A percentile compares a stretch with the other conserved stretches of the same genome.
These are phyloP conservation scores for Pardosa pseudoannulata DNA, from an alignment of 2,888 invertebrate genomes.

Conservation along the genomic window DNA sequence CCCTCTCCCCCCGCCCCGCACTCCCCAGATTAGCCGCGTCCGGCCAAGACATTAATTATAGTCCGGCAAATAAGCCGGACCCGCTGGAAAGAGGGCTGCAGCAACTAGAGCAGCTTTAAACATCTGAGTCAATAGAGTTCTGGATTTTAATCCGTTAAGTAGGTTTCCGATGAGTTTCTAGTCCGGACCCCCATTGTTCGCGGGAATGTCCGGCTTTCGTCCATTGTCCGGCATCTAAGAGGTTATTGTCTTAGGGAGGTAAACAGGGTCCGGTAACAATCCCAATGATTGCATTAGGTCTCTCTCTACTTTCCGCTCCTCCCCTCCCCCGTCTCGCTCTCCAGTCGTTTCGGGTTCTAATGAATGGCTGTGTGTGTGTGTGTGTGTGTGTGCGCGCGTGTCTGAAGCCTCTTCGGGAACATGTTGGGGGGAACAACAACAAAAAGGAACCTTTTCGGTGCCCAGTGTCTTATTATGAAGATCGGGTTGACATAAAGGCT, in stretches of 20 bases:
- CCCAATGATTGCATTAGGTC: slow-evolving; percentile 33
- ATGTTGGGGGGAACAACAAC: background rate
- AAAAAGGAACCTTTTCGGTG: too few relatives aligned
- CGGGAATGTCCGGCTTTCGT: slow-evolving; percentile 36
- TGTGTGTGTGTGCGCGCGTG: too few relatives aligned
- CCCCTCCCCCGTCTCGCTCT: too few relatives aligned
- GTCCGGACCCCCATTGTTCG: slow-evolving; percentile 25
- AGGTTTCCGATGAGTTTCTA: slow-evolving; percentile 35
- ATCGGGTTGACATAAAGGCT: slow-evolving; percentile 1
- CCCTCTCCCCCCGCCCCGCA: background rate
- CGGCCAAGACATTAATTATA: slow-evolving; percentile 56
- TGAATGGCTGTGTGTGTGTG: too few relatives aligned
- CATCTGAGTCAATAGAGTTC: slow-evolving; percentile 37
- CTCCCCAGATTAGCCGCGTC: background rate
- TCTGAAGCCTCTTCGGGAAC: too few relatives aligned
- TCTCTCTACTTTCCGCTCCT: background rate
- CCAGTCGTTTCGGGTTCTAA: background rate
- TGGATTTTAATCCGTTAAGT: slow-evolving; percentile 54
- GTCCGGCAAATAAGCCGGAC: slow-evolving; percentile 30
- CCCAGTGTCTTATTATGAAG: background rate
- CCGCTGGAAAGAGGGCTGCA: slow-evolving; percentile 20
- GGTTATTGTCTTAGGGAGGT: slow-evolving; percentile 32
- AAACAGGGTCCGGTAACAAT: slow-evolving; percentile 21
- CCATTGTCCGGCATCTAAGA: slow-evolving; percentile 38
- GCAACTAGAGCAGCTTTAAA: slow-evolving; percentile 13